Base-by-base conservation (phyloP, 2,888 invertebrate species). In the Synergus laeviventris region DNA sequence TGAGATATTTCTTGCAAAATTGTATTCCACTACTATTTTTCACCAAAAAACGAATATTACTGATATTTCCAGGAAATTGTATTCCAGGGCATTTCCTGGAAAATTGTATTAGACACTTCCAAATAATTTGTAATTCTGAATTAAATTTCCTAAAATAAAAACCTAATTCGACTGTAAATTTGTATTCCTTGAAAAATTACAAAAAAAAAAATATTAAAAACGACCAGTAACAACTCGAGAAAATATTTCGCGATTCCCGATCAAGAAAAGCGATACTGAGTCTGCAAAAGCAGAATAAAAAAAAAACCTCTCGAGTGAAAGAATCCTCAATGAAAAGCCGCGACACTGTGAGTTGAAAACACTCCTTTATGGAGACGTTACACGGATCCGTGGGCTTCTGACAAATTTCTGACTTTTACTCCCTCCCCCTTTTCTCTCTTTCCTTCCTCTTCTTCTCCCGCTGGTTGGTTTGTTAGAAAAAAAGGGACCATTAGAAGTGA, bases 331-430 rank as follows among this genome's bases (percentile, higher is more conserved):
- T 31, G 31, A 16, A 66, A 66, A 66, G 66, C 66, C 66, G 31
- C 66, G 70, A 70, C 45, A 70, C n/a, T 16, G n/a, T 31, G 9
- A 70, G 31, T 66, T 66, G 45, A 70, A 70, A 70, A 70, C 70
- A 70, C 16, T 70, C 42, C 24, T 70, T 85, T 86, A 86, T 86
- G 81, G 82, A 86, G 86, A 88, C 84, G 85, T 86, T 86, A 84
- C 84, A 84, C 84, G 86, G 83, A 76, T 82, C 81, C 80, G 78
- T 85, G 84, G 83, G 79, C 84, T 81, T 83, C 81, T 87, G 89
- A 89, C 87, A 88, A 90, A 89, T 90, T 89, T 87, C 79, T 80
- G 81, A 77, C 84, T 84, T 81, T 83, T 81, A 60, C 21, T 31
- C 24, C 49, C 49, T 70, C 36, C 70, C 24, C 42, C 16, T 42